phyloP scores from a whole-genome alignment of 2,888 invertebrate genomes.

The Steromphala cineraria region DNA sequence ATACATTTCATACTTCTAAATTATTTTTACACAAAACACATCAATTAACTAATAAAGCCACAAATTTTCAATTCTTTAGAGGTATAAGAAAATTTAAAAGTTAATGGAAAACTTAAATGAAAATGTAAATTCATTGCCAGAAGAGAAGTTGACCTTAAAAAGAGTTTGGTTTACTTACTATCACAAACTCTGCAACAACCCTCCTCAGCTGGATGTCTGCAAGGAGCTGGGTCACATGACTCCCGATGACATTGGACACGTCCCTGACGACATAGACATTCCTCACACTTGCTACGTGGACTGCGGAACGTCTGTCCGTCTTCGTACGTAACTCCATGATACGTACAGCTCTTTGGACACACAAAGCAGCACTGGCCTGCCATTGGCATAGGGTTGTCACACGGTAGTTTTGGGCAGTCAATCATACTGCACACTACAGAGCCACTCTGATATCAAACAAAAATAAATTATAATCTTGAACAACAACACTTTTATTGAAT shows the following conservation, averaged over 20 bases:
- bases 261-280: conserved; percentile 63
- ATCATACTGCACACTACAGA: conserved; percentile 53
- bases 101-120: too few species aligned
- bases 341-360: conserved; percentile 53
- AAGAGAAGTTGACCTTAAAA: too few species aligned
- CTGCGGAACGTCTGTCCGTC: conserved; percentile 58
- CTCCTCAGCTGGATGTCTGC: conserved; percentile 57
- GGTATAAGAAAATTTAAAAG: too few species aligned
- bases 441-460: conserved; percentile 52
- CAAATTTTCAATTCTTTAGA: too few species aligned
- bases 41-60: too few species aligned
- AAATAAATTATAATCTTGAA: too few species aligned
- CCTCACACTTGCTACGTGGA: conserved; percentile 53
- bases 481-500: too few species aligned
- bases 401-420: conserved; percentile 51
- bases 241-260: conserved; percentile 50
- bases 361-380: conserved; percentile 63
- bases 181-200: conserved; percentile 64
- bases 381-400: conserved; percentile 51
- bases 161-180: conserved; percentile 29
- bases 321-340: conserved; percentile 51
- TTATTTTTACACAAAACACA: too few species aligned
- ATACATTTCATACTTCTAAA: too few species aligned
- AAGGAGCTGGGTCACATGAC: conserved; percentile 33
- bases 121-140: too few species aligned